Conservation (phyloP, 2,113 vertebrate species). For the Vanacampus margaritifer region DNA sequence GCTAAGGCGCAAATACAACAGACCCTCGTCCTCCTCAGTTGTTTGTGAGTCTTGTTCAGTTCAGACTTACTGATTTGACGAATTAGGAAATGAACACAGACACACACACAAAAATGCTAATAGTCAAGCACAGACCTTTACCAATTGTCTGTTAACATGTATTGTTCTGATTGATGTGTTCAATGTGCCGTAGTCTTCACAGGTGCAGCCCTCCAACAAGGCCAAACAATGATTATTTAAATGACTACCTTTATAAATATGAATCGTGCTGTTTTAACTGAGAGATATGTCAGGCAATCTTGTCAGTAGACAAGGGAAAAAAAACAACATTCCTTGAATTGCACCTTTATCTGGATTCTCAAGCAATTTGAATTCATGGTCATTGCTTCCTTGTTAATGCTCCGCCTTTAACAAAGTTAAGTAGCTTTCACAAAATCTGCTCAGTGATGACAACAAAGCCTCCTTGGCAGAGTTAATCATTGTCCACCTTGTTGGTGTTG, state of each 20-base stretch:
- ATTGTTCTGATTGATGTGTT: neutral
- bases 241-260: neutral
- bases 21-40: neutral
- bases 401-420: neutral
- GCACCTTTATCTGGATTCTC: neutral
- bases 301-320: neutral
- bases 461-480: constrained; percentile 27
- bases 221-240: neutral
- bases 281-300: neutral
- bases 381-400: neutral
- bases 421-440: neutral
- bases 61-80: no score
- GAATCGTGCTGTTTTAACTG: neutral
- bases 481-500: constrained; percentile 30
- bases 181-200: no score
- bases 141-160: neutral
- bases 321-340: neutral
- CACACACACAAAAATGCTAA: no score
- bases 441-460: neutral
- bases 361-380: neutral
- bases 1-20: neutral
- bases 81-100: no score
- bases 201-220: neutral
- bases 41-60: neutral
- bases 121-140: no score